Percentiles rank a stretch among this genome's conserved stretches.
Evolutionary conservation across 2,797 vertebrate genomes (phyloP).

Genomic region (Rhabdophis nuchalis): DNA sequence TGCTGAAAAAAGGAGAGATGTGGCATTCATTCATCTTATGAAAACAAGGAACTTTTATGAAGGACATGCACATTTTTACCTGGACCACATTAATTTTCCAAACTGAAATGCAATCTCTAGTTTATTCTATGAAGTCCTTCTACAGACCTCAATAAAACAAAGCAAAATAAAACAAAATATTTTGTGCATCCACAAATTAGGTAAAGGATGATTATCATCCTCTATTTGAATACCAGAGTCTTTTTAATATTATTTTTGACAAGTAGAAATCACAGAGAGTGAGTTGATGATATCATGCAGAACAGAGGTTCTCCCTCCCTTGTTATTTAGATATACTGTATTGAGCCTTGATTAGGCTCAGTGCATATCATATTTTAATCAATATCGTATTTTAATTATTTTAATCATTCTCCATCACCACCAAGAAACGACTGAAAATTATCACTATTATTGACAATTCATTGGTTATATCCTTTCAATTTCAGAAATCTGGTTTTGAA

Average conservation of each 20-base stretch:
- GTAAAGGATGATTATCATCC: not conserved
- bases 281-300: not conserved
- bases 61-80: not conserved
- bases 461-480: not conserved
- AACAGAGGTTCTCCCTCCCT: not conserved
- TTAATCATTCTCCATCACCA: not conserved
- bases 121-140: not conserved
- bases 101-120: not conserved
- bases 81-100: not conserved
- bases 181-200: not conserved
- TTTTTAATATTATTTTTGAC: not conserved
- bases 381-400: not conserved
- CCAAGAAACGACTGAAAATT: not conserved
- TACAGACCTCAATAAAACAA: not conserved
- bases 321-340: not conserved
- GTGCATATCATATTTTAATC: too few relatives aligned
- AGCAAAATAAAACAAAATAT: not conserved
- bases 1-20: not conserved
- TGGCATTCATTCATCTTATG: not conserved
- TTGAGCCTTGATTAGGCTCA: too few relatives aligned
- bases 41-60: not conserved
- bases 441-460: not conserved
- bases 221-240: not conserved
- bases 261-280: not conserved
- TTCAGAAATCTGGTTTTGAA: not conserved